Conservation (phyloP, 1,140 invertebrate genomes). For the Drosophila azteca region DNA sequence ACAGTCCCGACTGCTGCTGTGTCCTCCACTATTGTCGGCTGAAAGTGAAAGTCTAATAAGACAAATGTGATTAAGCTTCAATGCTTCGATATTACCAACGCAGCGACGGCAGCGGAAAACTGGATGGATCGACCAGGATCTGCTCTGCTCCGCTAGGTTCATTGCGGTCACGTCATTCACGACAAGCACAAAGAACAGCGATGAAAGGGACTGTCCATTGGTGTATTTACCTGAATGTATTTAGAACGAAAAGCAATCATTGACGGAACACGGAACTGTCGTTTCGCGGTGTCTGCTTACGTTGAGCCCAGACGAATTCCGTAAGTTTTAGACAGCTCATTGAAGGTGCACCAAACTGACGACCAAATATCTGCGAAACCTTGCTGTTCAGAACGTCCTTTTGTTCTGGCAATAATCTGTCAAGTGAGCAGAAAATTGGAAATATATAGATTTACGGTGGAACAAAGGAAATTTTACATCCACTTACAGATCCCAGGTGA, state of each 20-base stretch:
- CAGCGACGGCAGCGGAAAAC: conserved; percentile 28
- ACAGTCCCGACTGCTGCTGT: conserved; percentile 5
- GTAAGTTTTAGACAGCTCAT: neutral
- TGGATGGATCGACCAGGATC: conserved; percentile 9
- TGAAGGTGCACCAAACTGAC: too few relatives aligned
- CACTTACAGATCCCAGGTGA: conserved; percentile 36
- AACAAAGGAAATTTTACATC: too few relatives aligned
- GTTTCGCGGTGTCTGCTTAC: neutral
- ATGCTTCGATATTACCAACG: conserved; percentile 8
- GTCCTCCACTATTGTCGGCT: conserved; percentile 7
- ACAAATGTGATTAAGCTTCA: neutral
- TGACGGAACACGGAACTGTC: too few relatives aligned
- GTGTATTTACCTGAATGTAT: conserved; percentile 7
- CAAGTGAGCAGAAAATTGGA: too few relatives aligned
- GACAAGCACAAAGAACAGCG: conserved; percentile 27
- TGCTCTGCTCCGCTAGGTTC: conserved; percentile 8
- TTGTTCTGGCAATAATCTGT: neutral
- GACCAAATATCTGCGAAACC: neutral
- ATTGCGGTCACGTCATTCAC: conserved; percentile 1
- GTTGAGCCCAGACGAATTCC: neutral
- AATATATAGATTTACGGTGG: too few relatives aligned
- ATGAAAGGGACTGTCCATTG: conserved; percentile 16
- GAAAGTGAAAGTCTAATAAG: too few relatives aligned
- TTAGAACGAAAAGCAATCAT: too few relatives aligned
- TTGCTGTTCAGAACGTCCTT: conserved; percentile 3